Evolutionary conservation across 2,113 vertebrate species (phyloP), one percentile per base, ranked within the genome.

Genomic region (Gallinago media): DNA sequence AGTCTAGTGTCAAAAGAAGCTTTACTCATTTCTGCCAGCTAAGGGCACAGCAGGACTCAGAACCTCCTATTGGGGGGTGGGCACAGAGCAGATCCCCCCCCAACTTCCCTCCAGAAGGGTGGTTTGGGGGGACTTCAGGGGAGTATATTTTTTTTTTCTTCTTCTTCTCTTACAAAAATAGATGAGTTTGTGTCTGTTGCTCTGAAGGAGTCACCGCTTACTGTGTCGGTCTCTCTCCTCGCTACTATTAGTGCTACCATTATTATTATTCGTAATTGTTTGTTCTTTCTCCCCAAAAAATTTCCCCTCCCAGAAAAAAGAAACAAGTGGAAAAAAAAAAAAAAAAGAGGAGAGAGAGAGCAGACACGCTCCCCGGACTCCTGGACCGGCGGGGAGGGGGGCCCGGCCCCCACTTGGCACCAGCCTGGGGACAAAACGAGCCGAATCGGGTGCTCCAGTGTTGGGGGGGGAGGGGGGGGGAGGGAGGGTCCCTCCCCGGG

Each of bases 61-160:
- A n/a, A n/a, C n/a, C n/a, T n/a, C n/a, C n/a, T n/a, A n/a, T n/a
- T n/a, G n/a, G n/a, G n/a, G 78, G n/a, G 50, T 42, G 78, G 44
- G 52, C 65, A 71, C 44, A 8, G 38, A 76, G 25, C 22, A 75
- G 42, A 31, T 26, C 40, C 78, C 70, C 66, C 58, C 58, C 36
- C 52, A 25, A 5, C 34, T 40, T 32, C 58, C 58, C 46, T 26
- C 27, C 29, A 4, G 47, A 40, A 47, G 27, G 97, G 98, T 98
- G 97, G 98, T 98, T 74, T 98, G 98, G 98, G 97, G 98, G 98
- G 98, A 98, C 98, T 98, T 98, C 98, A 98, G 98, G 98, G 98
- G 58, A 67, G 65, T 68, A 61, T 98, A 97, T 98, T 98, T 98
- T 98, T 98, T 98, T 67, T 87, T 80, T 72, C 44, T 44, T 98